Evolutionary conservation across 2,888 invertebrate species (phyloP), one percentile per base, ranked within the genome.

Genomic region (Anodontia alba): DNA sequence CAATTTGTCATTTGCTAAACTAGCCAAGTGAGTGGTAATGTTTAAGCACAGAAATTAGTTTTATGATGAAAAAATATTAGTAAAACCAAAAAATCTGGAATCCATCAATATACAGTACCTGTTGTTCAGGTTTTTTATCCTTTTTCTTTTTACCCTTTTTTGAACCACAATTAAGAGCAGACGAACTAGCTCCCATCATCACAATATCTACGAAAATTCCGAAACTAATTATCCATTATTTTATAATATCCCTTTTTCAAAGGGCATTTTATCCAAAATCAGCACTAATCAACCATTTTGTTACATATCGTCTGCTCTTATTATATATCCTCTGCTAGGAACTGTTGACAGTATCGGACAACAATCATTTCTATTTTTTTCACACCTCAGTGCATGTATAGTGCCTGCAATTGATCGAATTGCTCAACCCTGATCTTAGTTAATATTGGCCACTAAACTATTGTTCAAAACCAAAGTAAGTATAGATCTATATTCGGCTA

Each of bases 121-220:
- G 70, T 3, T 49, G 23, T 31, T 20, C 29, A 38, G 69, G 20
- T 43, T 42, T 69, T 69, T 69, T 46, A 26, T 71, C 67, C 42
- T 72, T 72, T 57, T 76, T 76, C 33, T 70, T 51, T 68, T 80
- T 54, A 68, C 84, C 83, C 70, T 79, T 84, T 76, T 82, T 82
- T 73, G 79, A 81, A 20, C 68, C 76, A 73, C 86, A 86, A 75
- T 86, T 86, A 20, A 86, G 69, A 26, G 69, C 62, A 26, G 86
- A 86, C 7, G 78, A 67, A 26, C 73, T 77, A 68, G 78, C 81
- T 68, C 86, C 86, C 86, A 86, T 86, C 38, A 43, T 84, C 62
- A 62, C 62, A 62, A 8, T 33, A 7, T 62, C 29, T 12, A 62
- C 31, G 62, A 62, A 62, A 62, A 29, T 23, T 62, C 2, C 62